Evolutionary conservation across 2,888 invertebrate genomes (phyloP).

Genomic region (Lochmaea capreae): DNA sequence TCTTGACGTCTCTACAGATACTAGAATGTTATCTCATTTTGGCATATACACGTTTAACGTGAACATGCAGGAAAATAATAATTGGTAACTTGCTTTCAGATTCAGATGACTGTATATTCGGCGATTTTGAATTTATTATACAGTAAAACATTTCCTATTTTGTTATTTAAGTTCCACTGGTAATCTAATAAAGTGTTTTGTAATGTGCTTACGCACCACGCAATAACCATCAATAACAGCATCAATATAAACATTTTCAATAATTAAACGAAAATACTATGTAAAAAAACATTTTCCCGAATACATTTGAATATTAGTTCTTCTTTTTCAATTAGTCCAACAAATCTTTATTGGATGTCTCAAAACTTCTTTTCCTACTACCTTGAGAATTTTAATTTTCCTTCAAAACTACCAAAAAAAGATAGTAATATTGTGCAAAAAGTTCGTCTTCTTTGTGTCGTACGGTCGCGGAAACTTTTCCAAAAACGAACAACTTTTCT

Average conservation of each 20-base stretch:
- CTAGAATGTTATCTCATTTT: slow-evolving; percentile 24
- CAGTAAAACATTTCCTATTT: neutral
- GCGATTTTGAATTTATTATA: neutral
- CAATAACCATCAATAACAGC: too few relatives aligned
- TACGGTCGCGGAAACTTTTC: slow-evolving; percentile 43
- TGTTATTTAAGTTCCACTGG: too few relatives aligned
- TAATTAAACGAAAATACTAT: too few relatives aligned
- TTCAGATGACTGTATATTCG: neutral
- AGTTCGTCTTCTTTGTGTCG: slow-evolving; percentile 42
- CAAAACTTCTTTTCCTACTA: too few relatives aligned
- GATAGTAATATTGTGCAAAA: slow-evolving; percentile 15
- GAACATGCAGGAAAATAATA: slow-evolving; percentile 24
- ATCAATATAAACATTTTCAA: too few relatives aligned
- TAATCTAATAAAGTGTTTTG: too few relatives aligned
- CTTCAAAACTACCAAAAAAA: slow-evolving; percentile 5
- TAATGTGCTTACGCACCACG: too few relatives aligned
- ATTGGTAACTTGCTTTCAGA: slow-evolving; percentile 11
- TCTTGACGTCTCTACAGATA: slow-evolving; percentile 49
- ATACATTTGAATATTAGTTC: too few relatives aligned
- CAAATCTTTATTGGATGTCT: too few relatives aligned
- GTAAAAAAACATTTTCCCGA: too few relatives aligned
- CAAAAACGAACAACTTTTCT: slow-evolving; percentile 41
- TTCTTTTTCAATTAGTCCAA: too few relatives aligned
- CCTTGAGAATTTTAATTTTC: neutral
- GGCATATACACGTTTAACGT: slow-evolving; percentile 11